Evolutionary conservation across 2,797 vertebrate species (phyloP).

Genomic region (Lepus townsendii): DNA sequence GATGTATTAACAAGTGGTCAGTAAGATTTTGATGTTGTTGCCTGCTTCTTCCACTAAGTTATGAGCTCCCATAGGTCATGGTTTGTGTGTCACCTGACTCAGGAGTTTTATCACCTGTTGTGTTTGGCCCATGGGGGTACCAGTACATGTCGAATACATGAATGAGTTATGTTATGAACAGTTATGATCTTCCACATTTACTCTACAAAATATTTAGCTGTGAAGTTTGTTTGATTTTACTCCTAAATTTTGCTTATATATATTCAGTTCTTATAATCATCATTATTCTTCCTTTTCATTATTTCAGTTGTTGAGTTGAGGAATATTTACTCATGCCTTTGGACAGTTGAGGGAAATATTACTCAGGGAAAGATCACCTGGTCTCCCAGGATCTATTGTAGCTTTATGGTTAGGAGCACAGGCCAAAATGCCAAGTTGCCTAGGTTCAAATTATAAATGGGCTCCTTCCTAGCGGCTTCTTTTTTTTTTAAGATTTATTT

Average conservation of each 20-base stretch:
- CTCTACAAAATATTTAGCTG: background rate
- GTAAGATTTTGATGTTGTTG: background rate
- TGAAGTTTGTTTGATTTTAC: background rate
- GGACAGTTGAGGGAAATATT: background rate
- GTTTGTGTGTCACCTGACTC: background rate
- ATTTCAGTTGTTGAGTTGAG: background rate
- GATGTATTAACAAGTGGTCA: background rate
- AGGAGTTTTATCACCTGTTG: background rate
- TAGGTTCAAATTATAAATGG: background rate
- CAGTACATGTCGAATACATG: background rate
- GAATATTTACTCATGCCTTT: slow-evolving; percentile 5
- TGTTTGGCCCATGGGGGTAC: background rate
- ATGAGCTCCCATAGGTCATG: background rate
- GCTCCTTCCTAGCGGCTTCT: background rate
- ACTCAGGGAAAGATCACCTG: background rate
- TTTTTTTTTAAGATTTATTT: no score
- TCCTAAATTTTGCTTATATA: background rate
- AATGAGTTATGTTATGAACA: background rate
- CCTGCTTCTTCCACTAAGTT: background rate
- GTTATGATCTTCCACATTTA: background rate
- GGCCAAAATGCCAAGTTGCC: background rate
- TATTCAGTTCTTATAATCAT: background rate
- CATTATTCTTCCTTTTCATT: background rate
- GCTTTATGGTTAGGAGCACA: background rate
- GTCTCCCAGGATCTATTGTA: background rate